Percentiles rank a stretch among this genome's conserved stretches.
Conservation (phyloP, 2,888 invertebrate species). For the Leptinotarsa juncta region DNA sequence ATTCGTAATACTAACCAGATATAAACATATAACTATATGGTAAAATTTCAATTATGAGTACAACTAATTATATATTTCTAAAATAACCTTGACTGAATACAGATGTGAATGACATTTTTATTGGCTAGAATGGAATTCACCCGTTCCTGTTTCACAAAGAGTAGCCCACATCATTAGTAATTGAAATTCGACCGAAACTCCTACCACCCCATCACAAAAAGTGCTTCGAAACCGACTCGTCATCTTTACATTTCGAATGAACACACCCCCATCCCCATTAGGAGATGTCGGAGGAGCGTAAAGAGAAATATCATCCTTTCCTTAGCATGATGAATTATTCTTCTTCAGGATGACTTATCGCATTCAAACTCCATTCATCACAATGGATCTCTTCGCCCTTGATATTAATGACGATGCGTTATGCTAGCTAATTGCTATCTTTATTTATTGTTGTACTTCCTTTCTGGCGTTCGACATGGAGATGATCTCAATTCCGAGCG, state of each 20-base stretch:
- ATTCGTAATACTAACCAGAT: too few species aligned
- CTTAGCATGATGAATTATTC: constrained; percentile 52
- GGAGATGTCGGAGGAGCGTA: constrained; percentile 14
- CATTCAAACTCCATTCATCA: constrained; percentile 54
- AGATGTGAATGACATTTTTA: background rate
- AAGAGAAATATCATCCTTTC: constrained; percentile 27
- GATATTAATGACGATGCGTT: constrained; percentile 54
- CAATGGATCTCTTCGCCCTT: constrained; percentile 39
- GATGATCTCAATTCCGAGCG: background rate
- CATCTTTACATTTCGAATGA: constrained; percentile 16
- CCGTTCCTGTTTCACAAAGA: background rate
- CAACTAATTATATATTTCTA: too few species aligned
- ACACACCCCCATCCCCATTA: constrained; percentile 19
- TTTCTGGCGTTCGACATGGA: constrained; percentile 19
- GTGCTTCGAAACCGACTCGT: constrained; percentile 14
- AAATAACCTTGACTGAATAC: background rate
- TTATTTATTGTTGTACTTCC: constrained; percentile 49
- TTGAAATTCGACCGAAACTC: constrained; percentile 7
- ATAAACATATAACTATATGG: too few species aligned
- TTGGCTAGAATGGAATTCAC: background rate
- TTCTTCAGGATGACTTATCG: constrained; percentile 51
- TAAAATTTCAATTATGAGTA: too few species aligned
- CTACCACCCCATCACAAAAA: background rate
- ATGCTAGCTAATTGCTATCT: constrained; percentile 53
- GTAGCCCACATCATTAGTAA: constrained; percentile 3